Percentiles rank a stretch among this genome's conserved stretches.
Evolutionary conservation across 2,888 invertebrate species (phyloP).

Genomic region (Parnassius glacialis): DNA sequence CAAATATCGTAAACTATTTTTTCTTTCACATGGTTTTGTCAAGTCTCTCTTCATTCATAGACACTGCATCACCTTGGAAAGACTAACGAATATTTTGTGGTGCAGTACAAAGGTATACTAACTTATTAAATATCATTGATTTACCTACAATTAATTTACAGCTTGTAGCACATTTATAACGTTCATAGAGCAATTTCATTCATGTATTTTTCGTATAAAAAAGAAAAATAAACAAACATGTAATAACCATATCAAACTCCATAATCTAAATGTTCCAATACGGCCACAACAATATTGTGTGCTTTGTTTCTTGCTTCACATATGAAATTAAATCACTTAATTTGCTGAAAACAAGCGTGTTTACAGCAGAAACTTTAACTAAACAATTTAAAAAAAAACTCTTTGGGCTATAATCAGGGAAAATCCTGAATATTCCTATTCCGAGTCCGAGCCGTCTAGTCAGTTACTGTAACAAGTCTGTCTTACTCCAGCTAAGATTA

Average conservation of each 20-base stretch:
- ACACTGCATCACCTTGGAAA: too few relatives aligned
- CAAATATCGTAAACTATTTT: too few relatives aligned
- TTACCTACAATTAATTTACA: slow-evolving; percentile 3
- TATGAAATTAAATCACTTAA: slow-evolving; percentile 6
- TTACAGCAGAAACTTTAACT: slow-evolving; percentile 3
- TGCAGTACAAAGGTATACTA: too few relatives aligned
- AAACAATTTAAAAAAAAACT: slow-evolving; percentile 30
- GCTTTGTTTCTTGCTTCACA: slow-evolving; percentile 7
- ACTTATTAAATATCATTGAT: too few relatives aligned
- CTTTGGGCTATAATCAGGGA: slow-evolving; percentile 53
- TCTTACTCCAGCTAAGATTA: slow-evolving; percentile 92
- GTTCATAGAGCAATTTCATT: slow-evolving; percentile 5
- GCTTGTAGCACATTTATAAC: slow-evolving; percentile 3
- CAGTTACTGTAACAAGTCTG: slow-evolving; percentile 93
- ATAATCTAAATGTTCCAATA: too few relatives aligned
- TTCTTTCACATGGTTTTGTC: too few relatives aligned
- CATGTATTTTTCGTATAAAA: neutral
- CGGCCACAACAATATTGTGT: neutral
- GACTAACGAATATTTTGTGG: too few relatives aligned
- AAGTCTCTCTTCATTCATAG: too few relatives aligned
- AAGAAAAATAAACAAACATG: neutral
- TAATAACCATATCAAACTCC: too few relatives aligned
- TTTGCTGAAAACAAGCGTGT: neutral
- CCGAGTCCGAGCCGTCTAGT: slow-evolving; percentile 53
- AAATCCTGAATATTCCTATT: slow-evolving; percentile 48